phyloP scores from a whole-genome alignment of 2,888 invertebrate species.

The Hypselothyrea guttata region DNA sequence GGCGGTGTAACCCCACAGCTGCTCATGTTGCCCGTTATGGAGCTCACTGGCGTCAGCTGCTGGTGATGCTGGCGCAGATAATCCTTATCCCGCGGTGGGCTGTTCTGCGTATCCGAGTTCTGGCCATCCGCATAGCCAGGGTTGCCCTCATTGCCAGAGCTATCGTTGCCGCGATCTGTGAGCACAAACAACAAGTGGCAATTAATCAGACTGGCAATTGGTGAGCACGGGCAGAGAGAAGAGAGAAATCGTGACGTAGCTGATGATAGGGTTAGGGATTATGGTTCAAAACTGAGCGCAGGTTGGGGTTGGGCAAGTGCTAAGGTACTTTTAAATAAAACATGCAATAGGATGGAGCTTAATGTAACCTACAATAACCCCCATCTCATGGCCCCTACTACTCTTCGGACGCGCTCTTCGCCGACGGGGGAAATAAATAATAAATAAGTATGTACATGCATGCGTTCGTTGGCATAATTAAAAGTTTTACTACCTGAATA shows the following conservation, averaged over 20 bases:
- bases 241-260: too few relatives aligned
- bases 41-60: slow-evolving; percentile 78
- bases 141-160: slow-evolving; percentile 85
- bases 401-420: not conserved
- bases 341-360: not conserved
- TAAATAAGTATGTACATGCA: slow-evolving; percentile 29
- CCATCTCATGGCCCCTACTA: too few relatives aligned
- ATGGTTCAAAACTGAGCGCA: too few relatives aligned
- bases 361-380: too few relatives aligned
- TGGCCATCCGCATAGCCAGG: slow-evolving; percentile 87
- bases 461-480: slow-evolving; percentile 39
- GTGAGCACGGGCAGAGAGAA: not conserved
- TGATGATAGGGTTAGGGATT: too few relatives aligned
- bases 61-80: slow-evolving; percentile 72
- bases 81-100: slow-evolving; percentile 84
- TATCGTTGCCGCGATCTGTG: slow-evolving; percentile 82
- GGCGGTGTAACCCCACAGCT: slow-evolving; percentile 58
- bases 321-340: not conserved
- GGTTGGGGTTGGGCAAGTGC: too few relatives aligned
- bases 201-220: too few relatives aligned
- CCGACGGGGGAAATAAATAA: not conserved
- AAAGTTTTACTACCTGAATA: slow-evolving; percentile 32
- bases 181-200: not conserved
- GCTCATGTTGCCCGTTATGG: slow-evolving; percentile 53
- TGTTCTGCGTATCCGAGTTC: slow-evolving; percentile 85